These are phyloP conservation scores for Sesia apiformis DNA, from an alignment of 2,888 invertebrate species.

Conservation along the genomic window DNA sequence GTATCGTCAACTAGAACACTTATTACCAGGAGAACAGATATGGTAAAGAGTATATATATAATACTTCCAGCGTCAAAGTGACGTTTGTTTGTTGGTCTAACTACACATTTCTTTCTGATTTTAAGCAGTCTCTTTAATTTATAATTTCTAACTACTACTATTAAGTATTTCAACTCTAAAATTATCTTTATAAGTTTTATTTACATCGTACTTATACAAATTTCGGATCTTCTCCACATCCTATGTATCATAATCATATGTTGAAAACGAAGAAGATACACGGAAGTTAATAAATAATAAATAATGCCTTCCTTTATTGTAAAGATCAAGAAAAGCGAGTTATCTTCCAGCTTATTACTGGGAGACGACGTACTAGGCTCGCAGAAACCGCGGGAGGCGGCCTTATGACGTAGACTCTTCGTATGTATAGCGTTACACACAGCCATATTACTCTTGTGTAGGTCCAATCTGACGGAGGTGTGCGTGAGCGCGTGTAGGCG, in stretches of 20 bases:
- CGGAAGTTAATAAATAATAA: constrained; percentile 37
- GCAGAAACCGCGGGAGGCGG: constrained; percentile 51
- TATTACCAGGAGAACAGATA: constrained; percentile 50
- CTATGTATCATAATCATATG: not conserved
- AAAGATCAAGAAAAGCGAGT: constrained; percentile 66
- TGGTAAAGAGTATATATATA: constrained; percentile 23
- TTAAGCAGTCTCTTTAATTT: no score
- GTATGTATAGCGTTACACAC: constrained; percentile 16
- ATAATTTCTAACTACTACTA: no score
- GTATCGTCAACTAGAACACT: constrained; percentile 73
- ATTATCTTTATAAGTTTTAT: no score
- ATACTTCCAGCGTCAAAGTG: no score
- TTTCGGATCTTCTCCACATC: no score
- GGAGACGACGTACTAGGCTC: constrained; percentile 63
- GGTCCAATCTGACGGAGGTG: constrained; percentile 21
- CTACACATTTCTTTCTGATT: no score
- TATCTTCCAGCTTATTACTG: constrained; percentile 73
- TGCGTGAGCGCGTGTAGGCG: constrained; percentile 51
- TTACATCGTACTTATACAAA: no score
- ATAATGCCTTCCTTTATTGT: constrained; percentile 38
- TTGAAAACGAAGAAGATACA: constrained; percentile 22
- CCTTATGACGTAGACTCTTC: constrained; percentile 51
- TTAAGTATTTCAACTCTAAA: no score
- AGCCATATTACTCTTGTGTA: not conserved
- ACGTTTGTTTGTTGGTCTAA: no score